These are phyloP conservation scores for Lobophora halterata DNA, from an alignment of 2,888 invertebrate species.

Conservation along the genomic window DNA sequence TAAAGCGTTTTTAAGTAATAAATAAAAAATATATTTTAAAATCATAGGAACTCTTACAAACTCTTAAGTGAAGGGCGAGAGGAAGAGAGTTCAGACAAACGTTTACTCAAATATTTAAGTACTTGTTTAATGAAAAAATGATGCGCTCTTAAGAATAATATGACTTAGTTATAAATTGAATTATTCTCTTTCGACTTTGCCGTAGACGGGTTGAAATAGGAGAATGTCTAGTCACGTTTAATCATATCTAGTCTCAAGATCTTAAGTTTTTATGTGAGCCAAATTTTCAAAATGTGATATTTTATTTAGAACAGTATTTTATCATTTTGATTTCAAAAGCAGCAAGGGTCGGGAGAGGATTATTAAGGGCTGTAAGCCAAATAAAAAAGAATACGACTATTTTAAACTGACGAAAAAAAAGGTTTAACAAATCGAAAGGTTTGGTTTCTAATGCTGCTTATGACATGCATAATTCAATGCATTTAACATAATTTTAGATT, in stretches of 20 bases:
- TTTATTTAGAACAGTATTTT: constrained; percentile 29
- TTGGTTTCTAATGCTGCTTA: constrained; percentile 65
- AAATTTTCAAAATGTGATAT: constrained; percentile 35
- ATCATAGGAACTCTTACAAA: too few species aligned
- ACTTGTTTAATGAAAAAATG: too few species aligned
- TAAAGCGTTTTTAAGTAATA: constrained; percentile 27
- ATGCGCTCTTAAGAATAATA: too few species aligned
- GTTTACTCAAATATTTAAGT: too few species aligned
- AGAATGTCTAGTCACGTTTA: constrained; percentile 19
- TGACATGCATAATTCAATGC: constrained; percentile 52
- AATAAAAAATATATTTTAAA: constrained; percentile 13
- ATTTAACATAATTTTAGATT: constrained; percentile 62
- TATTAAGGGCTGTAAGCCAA: constrained; percentile 32
- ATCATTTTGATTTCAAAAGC: constrained; percentile 21
- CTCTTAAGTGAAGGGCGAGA: too few species aligned
- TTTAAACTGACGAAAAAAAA: constrained; percentile 43
- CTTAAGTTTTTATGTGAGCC: constrained; percentile 30
- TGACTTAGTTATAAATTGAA: too few species aligned
- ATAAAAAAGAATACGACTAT: constrained; percentile 29
- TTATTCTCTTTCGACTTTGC: too few species aligned
- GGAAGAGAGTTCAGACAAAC: too few species aligned
- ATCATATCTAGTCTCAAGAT: constrained; percentile 19
- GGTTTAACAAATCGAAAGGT: constrained; percentile 72
- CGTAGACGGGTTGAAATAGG: too few species aligned
- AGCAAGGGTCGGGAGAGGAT: constrained; percentile 28